phyloP scores from a whole-genome alignment of 1,140 invertebrate species.

The Anadara kagoshimensis region DNA sequence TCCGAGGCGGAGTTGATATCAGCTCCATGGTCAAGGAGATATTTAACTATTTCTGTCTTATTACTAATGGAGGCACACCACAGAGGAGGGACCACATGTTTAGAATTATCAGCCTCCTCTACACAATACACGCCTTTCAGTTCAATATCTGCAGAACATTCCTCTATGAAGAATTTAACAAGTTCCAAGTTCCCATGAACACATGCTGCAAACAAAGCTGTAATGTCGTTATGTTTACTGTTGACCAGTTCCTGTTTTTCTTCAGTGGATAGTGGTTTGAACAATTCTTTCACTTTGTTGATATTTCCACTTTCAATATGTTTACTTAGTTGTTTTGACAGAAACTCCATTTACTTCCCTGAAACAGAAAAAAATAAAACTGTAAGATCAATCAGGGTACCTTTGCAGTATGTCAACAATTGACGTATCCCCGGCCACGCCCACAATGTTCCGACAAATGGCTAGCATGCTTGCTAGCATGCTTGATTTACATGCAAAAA shows the following conservation, averaged over 20 bases:
- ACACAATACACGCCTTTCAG: background rate
- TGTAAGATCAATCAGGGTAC: no score
- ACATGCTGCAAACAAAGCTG: background rate
- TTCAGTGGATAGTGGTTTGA: background rate
- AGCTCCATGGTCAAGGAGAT: conserved; percentile 29
- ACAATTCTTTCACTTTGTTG: no score
- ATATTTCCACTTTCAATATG: no score
- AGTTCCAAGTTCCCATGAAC: background rate
- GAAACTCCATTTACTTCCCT: no score
- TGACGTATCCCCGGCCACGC: no score
- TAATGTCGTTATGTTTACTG: background rate
- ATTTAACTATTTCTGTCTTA: conserved; percentile 10
- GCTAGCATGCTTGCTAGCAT: no score
- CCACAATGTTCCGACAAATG: no score
- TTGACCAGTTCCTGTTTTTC: background rate
- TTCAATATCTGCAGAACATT: conserved; percentile 30
- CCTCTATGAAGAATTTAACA: conserved; percentile 20
- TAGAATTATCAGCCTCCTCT: conserved; percentile 12
- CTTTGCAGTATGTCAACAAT: no score
- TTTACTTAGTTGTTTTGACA: no score
- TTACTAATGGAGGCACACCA: conserved; percentile 23
- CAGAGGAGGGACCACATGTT: conserved; percentile 21
- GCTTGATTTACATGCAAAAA: no score
- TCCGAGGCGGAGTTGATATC: conserved; percentile 30
- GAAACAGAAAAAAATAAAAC: no score